These are phyloP conservation scores for Lasius fuliginosus DNA, from an alignment of 2,888 invertebrate genomes.

Conservation along the genomic window DNA sequence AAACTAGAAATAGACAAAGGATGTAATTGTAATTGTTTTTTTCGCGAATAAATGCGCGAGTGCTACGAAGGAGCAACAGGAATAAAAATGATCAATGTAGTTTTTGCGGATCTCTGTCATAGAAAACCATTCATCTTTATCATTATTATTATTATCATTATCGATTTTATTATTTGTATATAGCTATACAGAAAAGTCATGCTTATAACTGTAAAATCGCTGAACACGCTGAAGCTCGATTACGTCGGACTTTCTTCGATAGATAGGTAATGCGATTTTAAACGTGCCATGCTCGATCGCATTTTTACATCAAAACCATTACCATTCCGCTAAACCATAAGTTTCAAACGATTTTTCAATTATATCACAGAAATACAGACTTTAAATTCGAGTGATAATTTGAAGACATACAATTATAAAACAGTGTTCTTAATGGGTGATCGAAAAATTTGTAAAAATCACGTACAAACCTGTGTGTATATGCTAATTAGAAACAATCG, in stretches of 20 bases:
- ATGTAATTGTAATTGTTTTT: no score
- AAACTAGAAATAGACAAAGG: no score
- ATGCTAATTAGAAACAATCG: conserved; percentile 34
- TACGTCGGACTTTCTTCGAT: conserved; percentile 14
- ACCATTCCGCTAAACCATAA: not conserved
- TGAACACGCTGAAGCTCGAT: conserved; percentile 39
- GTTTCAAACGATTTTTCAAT: conserved; percentile 49
- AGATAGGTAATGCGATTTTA: not conserved
- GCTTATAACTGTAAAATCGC: conserved; percentile 42
- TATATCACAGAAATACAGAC: conserved; percentile 58
- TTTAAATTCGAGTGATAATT: conserved; percentile 40
- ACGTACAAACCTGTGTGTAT: conserved; percentile 26
- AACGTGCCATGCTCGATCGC: not conserved
- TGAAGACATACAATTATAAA: conserved; percentile 42
- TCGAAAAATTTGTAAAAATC: conserved; percentile 37
- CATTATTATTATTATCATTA: conserved; percentile 11
- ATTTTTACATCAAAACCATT: not conserved
- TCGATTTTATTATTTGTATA: conserved; percentile 46
- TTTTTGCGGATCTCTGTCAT: not conserved
- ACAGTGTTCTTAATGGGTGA: conserved; percentile 26
- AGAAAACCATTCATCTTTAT: not conserved
- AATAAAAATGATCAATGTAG: not conserved
- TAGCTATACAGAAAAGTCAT: conserved; percentile 42
- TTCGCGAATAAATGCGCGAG: no score
- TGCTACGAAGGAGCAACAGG: no score